A percentile compares a stretch with the other conserved stretches of the same genome.
These are phyloP conservation scores for Ibycter americanus DNA, from an alignment of 2,797 vertebrate genomes.

Conservation along the genomic window DNA sequence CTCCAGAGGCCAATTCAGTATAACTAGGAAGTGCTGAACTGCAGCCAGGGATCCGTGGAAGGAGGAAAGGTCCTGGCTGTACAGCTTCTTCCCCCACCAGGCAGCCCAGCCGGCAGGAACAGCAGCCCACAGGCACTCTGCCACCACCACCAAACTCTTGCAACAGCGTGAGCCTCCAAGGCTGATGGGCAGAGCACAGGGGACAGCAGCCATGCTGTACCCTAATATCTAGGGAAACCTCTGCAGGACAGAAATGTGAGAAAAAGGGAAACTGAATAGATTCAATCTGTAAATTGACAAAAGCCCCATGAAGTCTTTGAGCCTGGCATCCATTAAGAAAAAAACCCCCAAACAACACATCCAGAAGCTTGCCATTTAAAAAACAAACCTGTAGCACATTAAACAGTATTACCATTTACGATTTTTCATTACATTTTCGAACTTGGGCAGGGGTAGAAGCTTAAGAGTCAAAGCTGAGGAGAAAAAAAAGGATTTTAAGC, in stretches of 20 bases:
- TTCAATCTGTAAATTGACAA: background rate
- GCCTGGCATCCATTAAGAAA: background rate
- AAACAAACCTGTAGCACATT: background rate
- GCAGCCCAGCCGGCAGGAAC: background rate
- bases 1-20: background rate
- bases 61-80: background rate
- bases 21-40: background rate
- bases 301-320: background rate
- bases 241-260: background rate
- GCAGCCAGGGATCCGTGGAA: background rate
- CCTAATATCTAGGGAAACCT: background rate
- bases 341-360: background rate
- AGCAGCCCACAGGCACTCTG: fast-evolving
- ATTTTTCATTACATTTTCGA: background rate
- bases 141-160: background rate
- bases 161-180: background rate
- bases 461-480: background rate
- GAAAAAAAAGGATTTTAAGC: background rate
- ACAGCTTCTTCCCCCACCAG: fast-evolving
- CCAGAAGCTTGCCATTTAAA: background rate
- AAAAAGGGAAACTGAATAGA: background rate
- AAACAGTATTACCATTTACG: background rate
- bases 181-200: background rate
- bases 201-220: fast-evolving
- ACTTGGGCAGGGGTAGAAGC: background rate